Conservation (phyloP, 2,797 vertebrate genomes). For the Nyctalus aviator region DNA sequence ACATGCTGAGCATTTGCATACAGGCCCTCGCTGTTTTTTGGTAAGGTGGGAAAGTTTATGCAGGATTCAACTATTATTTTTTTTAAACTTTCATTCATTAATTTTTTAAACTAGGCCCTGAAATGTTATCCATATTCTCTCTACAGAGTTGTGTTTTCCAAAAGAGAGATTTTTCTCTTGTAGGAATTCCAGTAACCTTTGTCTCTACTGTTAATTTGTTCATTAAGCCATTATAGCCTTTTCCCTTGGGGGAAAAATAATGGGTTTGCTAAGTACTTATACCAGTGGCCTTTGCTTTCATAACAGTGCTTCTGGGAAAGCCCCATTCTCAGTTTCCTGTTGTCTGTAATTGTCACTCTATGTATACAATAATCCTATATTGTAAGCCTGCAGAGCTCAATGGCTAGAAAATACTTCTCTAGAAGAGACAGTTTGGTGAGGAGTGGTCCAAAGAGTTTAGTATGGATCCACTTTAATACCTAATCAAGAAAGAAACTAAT, state of each 20-base stretch:
- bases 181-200: constrained; percentile 70
- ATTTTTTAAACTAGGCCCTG: no score
- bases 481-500: background rate
- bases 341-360: background rate
- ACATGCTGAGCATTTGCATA: background rate
- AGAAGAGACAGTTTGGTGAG: background rate
- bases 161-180: constrained; percentile 44
- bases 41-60: background rate
- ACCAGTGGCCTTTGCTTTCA: background rate
- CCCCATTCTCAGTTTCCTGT: background rate
- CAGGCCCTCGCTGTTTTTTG: background rate
- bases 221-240: constrained; percentile 46
- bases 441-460: background rate
- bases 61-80: constrained; percentile 49
- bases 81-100: constrained; percentile 34
- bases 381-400: background rate
- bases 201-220: constrained; percentile 62
- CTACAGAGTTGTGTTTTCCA: constrained; percentile 53
- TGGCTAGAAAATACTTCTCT: background rate
- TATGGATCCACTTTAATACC: background rate
- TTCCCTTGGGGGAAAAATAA: constrained; percentile 58
- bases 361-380: background rate
- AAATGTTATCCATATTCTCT: constrained; percentile 38
- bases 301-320: background rate
- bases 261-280: constrained; percentile 66